Percentiles rank a stretch among this genome's conserved stretches.
Conservation (phyloP, 1,140 invertebrate genomes). For the Odontomachus brunneus region DNA sequence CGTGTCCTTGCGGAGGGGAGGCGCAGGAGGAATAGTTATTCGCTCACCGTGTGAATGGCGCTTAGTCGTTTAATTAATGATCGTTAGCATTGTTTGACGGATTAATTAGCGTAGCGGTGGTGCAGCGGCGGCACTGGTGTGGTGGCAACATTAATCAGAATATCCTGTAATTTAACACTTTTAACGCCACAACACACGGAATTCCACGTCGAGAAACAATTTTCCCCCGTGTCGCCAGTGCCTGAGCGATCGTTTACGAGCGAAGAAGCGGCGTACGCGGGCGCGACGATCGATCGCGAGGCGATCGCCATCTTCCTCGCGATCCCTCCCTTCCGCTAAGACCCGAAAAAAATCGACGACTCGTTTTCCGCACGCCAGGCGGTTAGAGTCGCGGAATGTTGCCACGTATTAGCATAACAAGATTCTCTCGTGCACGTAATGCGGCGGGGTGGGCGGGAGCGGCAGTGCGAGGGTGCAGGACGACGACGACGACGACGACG, state of each 20-base stretch:
- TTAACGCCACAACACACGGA: too few species aligned
- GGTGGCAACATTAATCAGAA: too few species aligned
- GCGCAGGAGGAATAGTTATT: too few species aligned
- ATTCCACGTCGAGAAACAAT: not conserved
- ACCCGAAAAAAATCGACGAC: conserved; percentile 51
- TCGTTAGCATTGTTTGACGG: not conserved
- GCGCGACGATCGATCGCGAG: conserved; percentile 39
- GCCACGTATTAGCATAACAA: conserved; percentile 73
- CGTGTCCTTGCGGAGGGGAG: too few species aligned
- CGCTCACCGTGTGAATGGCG: too few species aligned
- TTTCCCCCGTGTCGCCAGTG: not conserved
- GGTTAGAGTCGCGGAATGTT: conserved; percentile 60
- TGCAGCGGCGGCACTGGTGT: too few species aligned
- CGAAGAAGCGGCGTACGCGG: conserved; percentile 37
- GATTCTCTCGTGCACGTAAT: conserved; percentile 70
- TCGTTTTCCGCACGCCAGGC: conserved; percentile 58
- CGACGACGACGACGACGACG: conserved; percentile 43
- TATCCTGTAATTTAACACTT: too few species aligned
- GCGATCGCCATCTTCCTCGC: conserved; percentile 34
- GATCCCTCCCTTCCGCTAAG: conserved; percentile 43
- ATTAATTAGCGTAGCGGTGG: not conserved
- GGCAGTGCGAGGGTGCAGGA: not conserved
- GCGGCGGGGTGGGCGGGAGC: not conserved
- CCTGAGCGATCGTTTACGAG: conserved; percentile 6
- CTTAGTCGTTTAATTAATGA: not conserved